These are phyloP conservation scores for Carposina sasakii DNA, from an alignment of 1,140 invertebrate species.

Conservation along the genomic window DNA sequence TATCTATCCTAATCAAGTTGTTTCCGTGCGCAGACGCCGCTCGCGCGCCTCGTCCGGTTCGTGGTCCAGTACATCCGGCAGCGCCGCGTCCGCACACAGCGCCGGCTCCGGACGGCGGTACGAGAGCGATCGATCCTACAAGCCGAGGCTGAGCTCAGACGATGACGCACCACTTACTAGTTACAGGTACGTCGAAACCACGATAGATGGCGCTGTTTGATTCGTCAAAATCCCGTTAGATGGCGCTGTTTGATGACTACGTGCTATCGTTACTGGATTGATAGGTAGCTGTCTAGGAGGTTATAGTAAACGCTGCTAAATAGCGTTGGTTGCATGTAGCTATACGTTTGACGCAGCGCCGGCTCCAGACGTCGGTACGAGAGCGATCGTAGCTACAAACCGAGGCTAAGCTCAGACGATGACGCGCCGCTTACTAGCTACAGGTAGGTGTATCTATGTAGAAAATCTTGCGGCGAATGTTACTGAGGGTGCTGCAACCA, in stretches of 20 bases:
- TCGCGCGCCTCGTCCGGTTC: conserved; percentile 9
- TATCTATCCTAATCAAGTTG: too few species aligned
- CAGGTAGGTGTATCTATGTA: conserved; percentile 34
- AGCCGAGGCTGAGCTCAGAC: conserved; percentile 58
- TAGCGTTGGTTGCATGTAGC: too few species aligned
- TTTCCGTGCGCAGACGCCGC: neutral
- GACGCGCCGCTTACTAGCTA: conserved; percentile 66
- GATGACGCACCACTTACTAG: conserved; percentile 70
- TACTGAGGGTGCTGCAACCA: too few species aligned
- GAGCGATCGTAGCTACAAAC: conserved; percentile 59
- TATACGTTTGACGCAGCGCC: too few species aligned
- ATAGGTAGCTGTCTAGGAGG: too few species aligned
- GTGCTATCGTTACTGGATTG: too few species aligned
- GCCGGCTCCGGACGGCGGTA: conserved; percentile 40
- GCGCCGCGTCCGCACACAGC: conserved; percentile 24
- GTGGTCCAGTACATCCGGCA: conserved; percentile 17
- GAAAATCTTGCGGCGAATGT: too few species aligned
- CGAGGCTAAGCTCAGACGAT: conserved; percentile 65
- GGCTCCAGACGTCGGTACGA: conserved; percentile 63
- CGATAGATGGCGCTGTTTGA: too few species aligned
- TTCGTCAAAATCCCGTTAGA: too few species aligned
- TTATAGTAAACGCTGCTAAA: too few species aligned
- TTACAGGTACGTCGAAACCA: conserved; percentile 26
- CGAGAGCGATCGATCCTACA: conserved; percentile 62
- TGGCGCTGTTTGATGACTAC: too few species aligned